Evolutionary conservation across 1,140 invertebrate genomes (phyloP).

Genomic region (Euwallacea similis): DNA sequence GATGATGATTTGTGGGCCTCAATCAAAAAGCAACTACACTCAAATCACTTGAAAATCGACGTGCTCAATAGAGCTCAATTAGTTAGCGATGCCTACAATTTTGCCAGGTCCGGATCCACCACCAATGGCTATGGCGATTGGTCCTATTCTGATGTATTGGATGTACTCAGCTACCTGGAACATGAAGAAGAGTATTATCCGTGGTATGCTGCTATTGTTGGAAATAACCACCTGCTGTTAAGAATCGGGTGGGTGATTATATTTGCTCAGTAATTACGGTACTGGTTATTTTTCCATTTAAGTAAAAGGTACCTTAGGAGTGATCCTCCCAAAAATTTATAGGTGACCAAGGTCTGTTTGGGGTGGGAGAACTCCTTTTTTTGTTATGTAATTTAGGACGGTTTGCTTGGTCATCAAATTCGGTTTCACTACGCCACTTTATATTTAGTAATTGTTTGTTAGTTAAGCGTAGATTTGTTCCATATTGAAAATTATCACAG

Average conservation of each 20-base stretch:
- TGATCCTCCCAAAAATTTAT: slow-evolving; percentile 10
- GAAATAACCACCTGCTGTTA: slow-evolving; percentile 57
- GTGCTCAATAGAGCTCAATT: slow-evolving; percentile 77
- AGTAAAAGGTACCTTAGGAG: not conserved
- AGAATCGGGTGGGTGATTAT: slow-evolving; percentile 26
- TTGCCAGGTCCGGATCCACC: slow-evolving; percentile 54
- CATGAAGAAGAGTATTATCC: slow-evolving; percentile 66
- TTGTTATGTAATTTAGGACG: too few relatives aligned
- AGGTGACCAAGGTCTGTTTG: too few relatives aligned
- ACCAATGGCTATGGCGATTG: slow-evolving; percentile 23
- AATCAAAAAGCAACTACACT: slow-evolving; percentile 59
- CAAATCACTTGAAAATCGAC: slow-evolving; percentile 61
- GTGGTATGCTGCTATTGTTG: slow-evolving; percentile 64
- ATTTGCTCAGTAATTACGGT: too few relatives aligned
- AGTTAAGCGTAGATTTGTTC: too few relatives aligned
- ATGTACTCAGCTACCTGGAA: slow-evolving; percentile 62
- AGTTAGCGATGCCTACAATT: slow-evolving; percentile 75
- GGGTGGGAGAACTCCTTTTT: too few relatives aligned
- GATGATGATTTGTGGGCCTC: slow-evolving; percentile 67
- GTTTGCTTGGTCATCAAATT: too few relatives aligned
- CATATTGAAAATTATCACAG: too few relatives aligned
- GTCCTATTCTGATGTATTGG: slow-evolving; percentile 57
- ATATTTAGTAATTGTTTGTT: too few relatives aligned
- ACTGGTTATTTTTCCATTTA: not conserved
- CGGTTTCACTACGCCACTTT: too few relatives aligned